phyloP scores from a whole-genome alignment of 2,797 vertebrate genomes.

The Typhlichthys eigenmanni region DNA sequence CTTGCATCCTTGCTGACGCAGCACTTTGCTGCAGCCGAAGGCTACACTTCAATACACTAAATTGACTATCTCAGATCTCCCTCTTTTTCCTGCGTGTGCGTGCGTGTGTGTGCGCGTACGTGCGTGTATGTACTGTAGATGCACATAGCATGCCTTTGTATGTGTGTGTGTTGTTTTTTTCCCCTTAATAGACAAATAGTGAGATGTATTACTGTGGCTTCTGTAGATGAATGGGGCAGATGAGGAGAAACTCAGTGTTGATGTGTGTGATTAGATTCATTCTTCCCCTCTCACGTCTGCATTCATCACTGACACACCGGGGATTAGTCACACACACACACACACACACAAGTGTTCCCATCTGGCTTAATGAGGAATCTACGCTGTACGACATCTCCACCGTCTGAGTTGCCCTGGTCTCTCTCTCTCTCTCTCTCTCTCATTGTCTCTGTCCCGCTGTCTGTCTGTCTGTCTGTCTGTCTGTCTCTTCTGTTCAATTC shows the following conservation, averaged over 20 bases:
- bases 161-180: background rate
- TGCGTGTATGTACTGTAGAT: background rate
- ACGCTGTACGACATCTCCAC: background rate
- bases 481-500: too few relatives aligned
- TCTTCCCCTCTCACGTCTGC: conserved; percentile 31
- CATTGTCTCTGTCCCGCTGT: too few relatives aligned
- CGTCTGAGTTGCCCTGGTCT: background rate
- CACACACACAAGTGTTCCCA: conserved; percentile 30
- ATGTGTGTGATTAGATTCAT: conserved; percentile 42
- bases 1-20: conserved; percentile 65
- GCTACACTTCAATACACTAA: conserved; percentile 65
- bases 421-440: background rate
- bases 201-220: conserved; percentile 48
- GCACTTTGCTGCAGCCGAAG: conserved; percentile 62
- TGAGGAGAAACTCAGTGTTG: conserved; percentile 38
- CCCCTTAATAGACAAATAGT: conserved; percentile 45
- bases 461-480: too few relatives aligned
- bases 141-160: background rate
- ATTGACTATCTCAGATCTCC: conserved; percentile 58
- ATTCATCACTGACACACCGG: conserved; percentile 36
- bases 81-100: background rate
- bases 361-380: conserved; percentile 34
- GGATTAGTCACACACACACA: conserved; percentile 42
- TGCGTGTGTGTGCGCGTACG: background rate
- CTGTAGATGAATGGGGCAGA: conserved; percentile 48